These are phyloP conservation scores for Carterocephalus palaemon DNA, from an alignment of 2,888 invertebrate genomes.

Conservation along the genomic window DNA sequence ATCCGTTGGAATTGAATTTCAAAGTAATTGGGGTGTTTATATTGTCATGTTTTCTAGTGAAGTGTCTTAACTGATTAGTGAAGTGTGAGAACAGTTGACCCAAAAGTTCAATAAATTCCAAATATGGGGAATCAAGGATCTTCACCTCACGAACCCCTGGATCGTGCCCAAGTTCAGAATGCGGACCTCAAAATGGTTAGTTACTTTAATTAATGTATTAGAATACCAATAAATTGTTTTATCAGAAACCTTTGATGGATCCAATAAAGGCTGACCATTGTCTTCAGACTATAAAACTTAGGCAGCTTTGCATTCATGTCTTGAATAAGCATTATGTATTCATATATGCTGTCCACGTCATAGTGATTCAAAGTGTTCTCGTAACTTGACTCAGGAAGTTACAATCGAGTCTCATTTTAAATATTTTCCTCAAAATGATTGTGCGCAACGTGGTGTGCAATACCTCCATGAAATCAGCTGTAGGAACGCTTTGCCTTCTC, in stretches of 20 bases:
- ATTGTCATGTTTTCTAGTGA: slow-evolving; percentile 7
- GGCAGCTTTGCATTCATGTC: slow-evolving; percentile 20
- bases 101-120: background rate
- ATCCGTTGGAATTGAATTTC: slow-evolving; percentile 41
- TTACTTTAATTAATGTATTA: slow-evolving; percentile 21
- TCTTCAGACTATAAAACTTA: slow-evolving; percentile 21
- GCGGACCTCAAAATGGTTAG: slow-evolving; percentile 73
- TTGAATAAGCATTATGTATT: slow-evolving; percentile 17
- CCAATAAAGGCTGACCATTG: slow-evolving; percentile 21
- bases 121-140: slow-evolving; percentile 91
- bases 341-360: slow-evolving; percentile 20
- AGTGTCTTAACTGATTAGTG: slow-evolving; percentile 13
- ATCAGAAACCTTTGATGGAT: slow-evolving; percentile 18
- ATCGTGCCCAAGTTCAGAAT: slow-evolving; percentile 79
- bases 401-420: slow-evolving; percentile 5
- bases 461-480: background rate
- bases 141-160: slow-evolving; percentile 89
- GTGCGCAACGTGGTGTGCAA: background rate
- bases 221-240: slow-evolving; percentile 23
- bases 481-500: no score
- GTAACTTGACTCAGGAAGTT: slow-evolving; percentile 20
- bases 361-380: slow-evolving; percentile 23
- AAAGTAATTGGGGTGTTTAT: slow-evolving; percentile 6
- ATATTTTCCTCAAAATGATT: slow-evolving; percentile 12
- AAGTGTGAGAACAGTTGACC: slow-evolving; percentile 7